Evolutionary conservation across 2,113 vertebrate genomes (phyloP).

Genomic region (Microcebus tavaratra): DNA sequence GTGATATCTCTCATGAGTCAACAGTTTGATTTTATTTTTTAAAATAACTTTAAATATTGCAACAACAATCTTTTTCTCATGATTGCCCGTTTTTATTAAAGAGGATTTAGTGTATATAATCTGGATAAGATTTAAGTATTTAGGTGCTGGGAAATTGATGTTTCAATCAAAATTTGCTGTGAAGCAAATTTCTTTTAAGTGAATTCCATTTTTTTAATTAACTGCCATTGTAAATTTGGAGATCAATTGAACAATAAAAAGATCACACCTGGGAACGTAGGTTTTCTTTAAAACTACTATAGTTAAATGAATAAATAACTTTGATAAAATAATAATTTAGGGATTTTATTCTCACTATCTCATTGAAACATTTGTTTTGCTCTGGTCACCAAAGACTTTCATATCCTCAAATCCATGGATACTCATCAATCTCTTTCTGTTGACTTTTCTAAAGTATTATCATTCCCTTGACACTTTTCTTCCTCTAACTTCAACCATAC

Average conservation of each 20-base stretch:
- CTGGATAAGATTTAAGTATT: constrained; percentile 35
- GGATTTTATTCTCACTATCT: neutral
- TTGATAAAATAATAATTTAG: neutral
- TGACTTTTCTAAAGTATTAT: neutral
- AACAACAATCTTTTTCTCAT: constrained; percentile 1
- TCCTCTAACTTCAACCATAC: neutral
- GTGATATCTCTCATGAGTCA: neutral
- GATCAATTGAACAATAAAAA: constrained; percentile 44
- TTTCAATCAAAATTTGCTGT: constrained; percentile 48
- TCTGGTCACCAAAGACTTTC: neutral
- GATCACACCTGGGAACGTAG: neutral
- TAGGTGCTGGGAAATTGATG: neutral
- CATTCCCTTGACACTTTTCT: neutral
- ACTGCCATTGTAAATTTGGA: constrained; percentile 31
- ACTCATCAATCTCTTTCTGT: neutral
- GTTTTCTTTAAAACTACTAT: constrained; percentile 35
- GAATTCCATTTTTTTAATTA: constrained; percentile 59
- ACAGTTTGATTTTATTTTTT: neutral
- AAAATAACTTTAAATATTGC: constrained; percentile 24
- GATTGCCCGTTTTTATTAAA: constrained; percentile 30
- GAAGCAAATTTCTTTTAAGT: constrained; percentile 46
- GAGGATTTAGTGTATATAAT: neutral
- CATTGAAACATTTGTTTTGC: neutral
- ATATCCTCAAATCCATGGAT: neutral
- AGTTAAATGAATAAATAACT: constrained; percentile 35